Conservation (phyloP, 2,888 invertebrate genomes). For the Schrankia costaestrigalis region DNA sequence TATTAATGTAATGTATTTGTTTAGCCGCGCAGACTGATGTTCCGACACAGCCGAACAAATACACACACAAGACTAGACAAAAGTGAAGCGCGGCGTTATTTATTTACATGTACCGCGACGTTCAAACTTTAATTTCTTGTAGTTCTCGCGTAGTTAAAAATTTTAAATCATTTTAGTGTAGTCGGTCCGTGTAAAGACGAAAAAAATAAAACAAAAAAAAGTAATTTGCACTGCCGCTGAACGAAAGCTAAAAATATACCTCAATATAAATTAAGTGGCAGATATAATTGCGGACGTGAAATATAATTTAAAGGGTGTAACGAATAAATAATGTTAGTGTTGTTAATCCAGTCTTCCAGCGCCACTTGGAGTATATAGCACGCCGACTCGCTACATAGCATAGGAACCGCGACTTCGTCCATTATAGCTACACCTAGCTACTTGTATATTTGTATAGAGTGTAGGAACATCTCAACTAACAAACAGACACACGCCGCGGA, state of each 20-base stretch:
- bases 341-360: conserved; percentile 65
- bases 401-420: conserved; percentile 60
- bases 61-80: too few species aligned
- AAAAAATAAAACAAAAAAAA: too few species aligned
- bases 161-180: too few species aligned
- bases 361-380: conserved; percentile 24
- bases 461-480: too few species aligned
- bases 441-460: conserved; percentile 56
- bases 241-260: conserved; percentile 33
- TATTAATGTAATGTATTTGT: neutral
- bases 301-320: conserved; percentile 25
- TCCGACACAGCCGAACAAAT: too few species aligned
- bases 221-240: conserved; percentile 48
- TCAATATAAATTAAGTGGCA: conserved; percentile 46
- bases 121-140: conserved; percentile 26
- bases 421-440: conserved; percentile 56
- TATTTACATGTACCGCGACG: too few species aligned
- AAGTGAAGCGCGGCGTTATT: conserved; percentile 16
- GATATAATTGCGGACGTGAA: conserved; percentile 22
- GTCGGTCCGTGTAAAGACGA: conserved; percentile 2
- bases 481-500: conserved; percentile 50
- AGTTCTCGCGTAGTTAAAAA: conserved; percentile 5
- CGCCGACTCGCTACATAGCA: conserved; percentile 27
- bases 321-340: conserved; percentile 29
- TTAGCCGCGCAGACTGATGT: too few species aligned